Base-by-base conservation (phyloP, 2,797 vertebrate species). In the Danionella dracula region DNA sequence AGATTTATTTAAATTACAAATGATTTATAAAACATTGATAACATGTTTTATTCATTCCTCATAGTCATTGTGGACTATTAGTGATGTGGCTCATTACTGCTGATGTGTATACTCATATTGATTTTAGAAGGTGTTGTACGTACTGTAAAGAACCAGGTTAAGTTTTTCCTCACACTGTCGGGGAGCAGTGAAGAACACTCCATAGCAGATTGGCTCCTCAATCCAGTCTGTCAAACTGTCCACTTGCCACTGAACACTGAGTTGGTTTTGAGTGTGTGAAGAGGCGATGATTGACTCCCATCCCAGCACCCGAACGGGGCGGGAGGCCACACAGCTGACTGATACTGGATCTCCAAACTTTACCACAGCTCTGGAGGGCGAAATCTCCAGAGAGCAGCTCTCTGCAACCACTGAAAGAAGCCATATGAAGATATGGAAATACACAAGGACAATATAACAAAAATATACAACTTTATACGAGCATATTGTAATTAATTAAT, bases 181-280 rank as follows among this genome's bases (percentile, higher is more conserved):
- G 1, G 90, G 90, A 19, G 85, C 84, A n/a, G 88, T 90, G 78
- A 88, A 89, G 63, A 91, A 91, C 41, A 90, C 89, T 8, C 89
- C 90, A 5, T 90, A 91, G 75, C 90, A 91, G 75, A 90, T 91
- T 5, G 90, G 90, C 67, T 91, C 90, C 56, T 90, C 90, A 41
- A 90, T 91, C 90, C 90, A 91, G 19, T 90, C 88, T 5, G 88
- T 90, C 69, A 91, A 86, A 32, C 88, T 90, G 78, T 90, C 86
- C 4, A 89, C 90, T 55, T 78, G 85, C 90, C 90, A 91, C 72
- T 84, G 86, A 70, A 90, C 82, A 1, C 83, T 82, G 27, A 77
- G 81, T 37, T 87, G 79, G 67, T 78, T 83, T 16, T 90, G 88
- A 3, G 88, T 90, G 55, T 90, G 83, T 3, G 84, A 66, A 0